Conservation (phyloP, 2,888 invertebrate genomes). For the Pteria penguin region DNA sequence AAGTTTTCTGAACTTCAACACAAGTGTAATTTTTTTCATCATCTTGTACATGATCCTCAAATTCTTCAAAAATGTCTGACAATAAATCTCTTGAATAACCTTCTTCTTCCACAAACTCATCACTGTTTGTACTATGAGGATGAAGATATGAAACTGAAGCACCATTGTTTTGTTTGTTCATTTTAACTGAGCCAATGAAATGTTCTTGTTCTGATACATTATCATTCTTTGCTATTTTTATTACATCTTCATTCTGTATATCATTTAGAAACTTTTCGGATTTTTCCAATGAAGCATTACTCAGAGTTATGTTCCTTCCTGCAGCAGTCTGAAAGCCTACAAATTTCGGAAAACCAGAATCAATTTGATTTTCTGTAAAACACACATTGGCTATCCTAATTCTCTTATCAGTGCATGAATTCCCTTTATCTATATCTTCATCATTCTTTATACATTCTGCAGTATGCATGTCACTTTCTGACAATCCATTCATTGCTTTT, state of each 20-base stretch:
- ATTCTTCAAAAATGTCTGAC: conserved; percentile 26
- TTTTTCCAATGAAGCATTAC: conserved; percentile 7
- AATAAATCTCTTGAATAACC: conserved; percentile 12
- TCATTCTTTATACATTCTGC: too few species aligned
- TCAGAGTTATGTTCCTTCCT: conserved; percentile 18
- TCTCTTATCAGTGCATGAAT: too few species aligned
- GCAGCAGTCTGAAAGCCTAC: conserved; percentile 36
- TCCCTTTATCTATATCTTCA: too few species aligned
- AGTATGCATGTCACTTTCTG: too few species aligned
- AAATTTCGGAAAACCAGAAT: too few species aligned
- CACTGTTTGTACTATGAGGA: neutral
- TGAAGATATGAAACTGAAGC: neutral
- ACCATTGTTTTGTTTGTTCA: neutral
- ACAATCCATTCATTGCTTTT: too few species aligned
- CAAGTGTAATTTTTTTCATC: too few species aligned
- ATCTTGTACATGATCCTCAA: too few species aligned
- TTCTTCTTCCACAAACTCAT: neutral
- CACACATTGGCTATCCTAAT: too few species aligned
- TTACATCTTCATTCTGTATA: neutral
- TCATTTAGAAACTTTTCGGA: neutral
- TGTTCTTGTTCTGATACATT: neutral
- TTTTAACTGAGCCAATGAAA: neutral
- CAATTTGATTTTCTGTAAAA: too few species aligned
- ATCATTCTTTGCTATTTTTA: neutral
- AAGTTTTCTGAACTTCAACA: too few species aligned